Base-by-base conservation (phyloP, 2,113 vertebrate species). In the Excalfactoria chinensis region DNA sequence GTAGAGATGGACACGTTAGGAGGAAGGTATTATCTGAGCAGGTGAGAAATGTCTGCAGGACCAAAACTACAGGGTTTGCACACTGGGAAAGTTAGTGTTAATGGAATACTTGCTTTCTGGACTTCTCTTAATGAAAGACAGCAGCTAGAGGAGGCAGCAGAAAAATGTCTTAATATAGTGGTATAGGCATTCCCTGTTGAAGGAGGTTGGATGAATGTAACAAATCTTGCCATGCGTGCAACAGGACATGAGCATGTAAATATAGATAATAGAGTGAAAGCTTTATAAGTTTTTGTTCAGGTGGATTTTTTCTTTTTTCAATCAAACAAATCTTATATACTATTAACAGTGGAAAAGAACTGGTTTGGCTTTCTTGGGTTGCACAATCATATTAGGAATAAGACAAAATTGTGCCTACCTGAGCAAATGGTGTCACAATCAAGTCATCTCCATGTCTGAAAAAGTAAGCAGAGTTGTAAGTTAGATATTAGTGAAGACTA, bases 361-460 rank as follows among this genome's bases (percentile, higher is more conserved):
- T 55, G 2, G 25, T 53, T 43, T 63, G 35, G 17, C 25, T 13
- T 91, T 74, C 86, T 74, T 66, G 84, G 56, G 53, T 58, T 51
- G 46, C 17, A 92, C 71, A 35, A 78, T 2, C 2, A 1, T 4
- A 13, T 44, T 32, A 92, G 62, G 94, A 93, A 70, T 59, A 89
- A 0, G 13, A n/a, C 48, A 86, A 88, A 91, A 44, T 37, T 75
- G n/a, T 30, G 67, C 98, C 97, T 97, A 99, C 99, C 99, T 99
- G 99, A 98, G 99, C 99, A 98, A 99, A 99, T 66, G 99, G 99
- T 59, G 99, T 99, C 98, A 99, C 99, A 98, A 99, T 99, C 98
- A 99, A 98, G 98, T 99, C 99, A 98, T 99, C 99, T 97, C 99
- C 99, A 55, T 99, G 99, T 98, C 99, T 99, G 98, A 90, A 98